phyloP scores from a whole-genome alignment of 2,888 invertebrate genomes.

The Apantesis nais region DNA sequence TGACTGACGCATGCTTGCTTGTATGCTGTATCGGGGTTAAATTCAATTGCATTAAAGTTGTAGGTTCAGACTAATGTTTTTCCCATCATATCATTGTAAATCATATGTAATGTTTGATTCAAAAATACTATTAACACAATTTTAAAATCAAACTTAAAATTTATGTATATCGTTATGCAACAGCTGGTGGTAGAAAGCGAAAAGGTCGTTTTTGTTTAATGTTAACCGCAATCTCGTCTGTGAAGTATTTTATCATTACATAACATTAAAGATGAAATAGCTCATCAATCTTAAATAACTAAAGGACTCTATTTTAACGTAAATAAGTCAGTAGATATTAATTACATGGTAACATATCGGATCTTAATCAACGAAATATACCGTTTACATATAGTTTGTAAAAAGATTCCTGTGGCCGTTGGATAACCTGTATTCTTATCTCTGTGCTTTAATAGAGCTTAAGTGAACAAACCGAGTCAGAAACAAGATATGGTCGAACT shows the following conservation, averaged over 20 bases:
- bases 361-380: not conserved
- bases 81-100: not conserved
- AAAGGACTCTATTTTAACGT: not conserved
- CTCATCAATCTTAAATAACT: not conserved
- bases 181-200: not conserved
- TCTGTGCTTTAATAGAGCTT: constrained; percentile 4
- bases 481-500: constrained; percentile 2
- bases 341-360: not conserved
- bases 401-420: not conserved
- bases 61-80: not conserved
- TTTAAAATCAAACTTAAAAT: too few relatives aligned
- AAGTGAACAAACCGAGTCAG: not conserved
- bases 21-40: not conserved
- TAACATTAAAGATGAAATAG: not conserved
- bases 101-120: not conserved
- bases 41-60: not conserved
- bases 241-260: not conserved
- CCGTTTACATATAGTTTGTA: not conserved
- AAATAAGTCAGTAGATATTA: not conserved
- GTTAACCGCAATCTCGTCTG: not conserved
- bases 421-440: constrained; percentile 16
- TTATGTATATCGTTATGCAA: too few relatives aligned
- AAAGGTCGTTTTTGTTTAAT: not conserved
- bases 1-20: too few relatives aligned
- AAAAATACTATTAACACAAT: not conserved